Evolutionary conservation across 1,140 invertebrate genomes (phyloP).

Genomic region (Colletes latitarsis): DNA sequence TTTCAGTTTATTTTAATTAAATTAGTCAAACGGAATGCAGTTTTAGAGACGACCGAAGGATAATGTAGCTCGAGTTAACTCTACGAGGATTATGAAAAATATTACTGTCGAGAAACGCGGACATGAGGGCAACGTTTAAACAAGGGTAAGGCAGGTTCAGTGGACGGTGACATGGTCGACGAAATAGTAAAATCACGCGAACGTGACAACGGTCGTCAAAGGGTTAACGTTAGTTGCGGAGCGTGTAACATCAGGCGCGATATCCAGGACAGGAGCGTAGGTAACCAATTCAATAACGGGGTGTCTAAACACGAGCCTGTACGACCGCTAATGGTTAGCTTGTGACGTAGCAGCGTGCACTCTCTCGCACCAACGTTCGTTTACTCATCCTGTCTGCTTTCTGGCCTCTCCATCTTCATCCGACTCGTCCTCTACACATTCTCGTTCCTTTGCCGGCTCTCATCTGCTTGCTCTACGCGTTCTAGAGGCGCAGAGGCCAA

Average conservation of each 20-base stretch:
- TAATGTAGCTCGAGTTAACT: too few species aligned
- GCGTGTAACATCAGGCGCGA: conserved; percentile 61
- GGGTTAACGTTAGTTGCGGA: conserved; percentile 51
- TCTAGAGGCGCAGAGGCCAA: conserved; percentile 50
- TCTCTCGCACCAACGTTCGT: conserved; percentile 39
- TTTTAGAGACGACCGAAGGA: too few species aligned
- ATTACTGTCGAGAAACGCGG: too few species aligned
- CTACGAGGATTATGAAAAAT: too few species aligned
- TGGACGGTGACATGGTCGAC: too few species aligned
- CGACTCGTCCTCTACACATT: not conserved
- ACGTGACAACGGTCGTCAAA: not conserved
- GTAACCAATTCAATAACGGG: conserved; percentile 67
- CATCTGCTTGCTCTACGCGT: conserved; percentile 40
- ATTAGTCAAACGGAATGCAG: too few species aligned
- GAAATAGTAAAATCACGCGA: not conserved
- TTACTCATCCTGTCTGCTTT: conserved; percentile 39
- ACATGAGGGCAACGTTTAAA: too few species aligned
- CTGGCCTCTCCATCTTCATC: conserved; percentile 26
- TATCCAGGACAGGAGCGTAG: conserved; percentile 61
- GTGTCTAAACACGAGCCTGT: conserved; percentile 61
- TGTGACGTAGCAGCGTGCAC: conserved; percentile 49
- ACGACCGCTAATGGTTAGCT: conserved; percentile 66
- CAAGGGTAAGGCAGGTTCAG: too few species aligned
- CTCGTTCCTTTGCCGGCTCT: conserved; percentile 16
- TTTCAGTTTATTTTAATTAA: too few species aligned